A percentile compares a stretch with the other conserved stretches of the same genome.
These are phyloP conservation scores for Caenorhabditis brenneri DNA, from an alignment of 1,140 invertebrate genomes.

Conservation along the genomic window DNA sequence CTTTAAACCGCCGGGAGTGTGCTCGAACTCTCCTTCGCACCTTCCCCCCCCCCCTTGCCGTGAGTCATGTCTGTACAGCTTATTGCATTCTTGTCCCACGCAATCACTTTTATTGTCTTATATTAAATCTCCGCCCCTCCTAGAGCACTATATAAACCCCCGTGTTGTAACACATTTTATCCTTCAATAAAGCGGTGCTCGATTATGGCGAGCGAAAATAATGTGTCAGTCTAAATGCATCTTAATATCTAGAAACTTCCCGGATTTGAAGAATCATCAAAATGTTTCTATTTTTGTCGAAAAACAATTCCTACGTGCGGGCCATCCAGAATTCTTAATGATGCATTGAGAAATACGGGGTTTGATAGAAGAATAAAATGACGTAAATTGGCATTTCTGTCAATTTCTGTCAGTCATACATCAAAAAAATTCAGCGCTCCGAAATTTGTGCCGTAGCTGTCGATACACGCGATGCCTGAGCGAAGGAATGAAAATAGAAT, in stretches of 20 bases:
- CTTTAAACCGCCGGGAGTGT: too few species aligned
- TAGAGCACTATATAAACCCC: too few species aligned
- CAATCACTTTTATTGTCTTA: too few species aligned
- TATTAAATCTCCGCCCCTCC: too few species aligned
- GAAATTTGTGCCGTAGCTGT: slow-evolving; percentile 41
- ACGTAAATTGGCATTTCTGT: slow-evolving; percentile 10
- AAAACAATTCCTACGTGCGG: slow-evolving; percentile 19
- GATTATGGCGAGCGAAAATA: too few species aligned
- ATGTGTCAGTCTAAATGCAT: too few species aligned
- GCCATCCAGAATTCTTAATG: neutral
- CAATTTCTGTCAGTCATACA: neutral
- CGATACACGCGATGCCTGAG: slow-evolving; percentile 31
- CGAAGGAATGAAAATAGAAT: slow-evolving; percentile 37
- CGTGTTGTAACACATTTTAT: too few species aligned
- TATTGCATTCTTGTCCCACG: too few species aligned
- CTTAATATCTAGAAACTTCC: neutral
- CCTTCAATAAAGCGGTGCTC: too few species aligned
- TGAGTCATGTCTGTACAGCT: too few species aligned
- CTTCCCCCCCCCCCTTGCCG: too few species aligned
- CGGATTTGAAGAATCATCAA: neutral
- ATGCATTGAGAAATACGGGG: neutral
- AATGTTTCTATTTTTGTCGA: neutral
- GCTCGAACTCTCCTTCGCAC: too few species aligned
- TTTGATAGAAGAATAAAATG: neutral
- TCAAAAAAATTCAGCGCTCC: slow-evolving; percentile 20